Conservation (phyloP, 2,888 invertebrate genomes). For the Bombyx huttoni region DNA sequence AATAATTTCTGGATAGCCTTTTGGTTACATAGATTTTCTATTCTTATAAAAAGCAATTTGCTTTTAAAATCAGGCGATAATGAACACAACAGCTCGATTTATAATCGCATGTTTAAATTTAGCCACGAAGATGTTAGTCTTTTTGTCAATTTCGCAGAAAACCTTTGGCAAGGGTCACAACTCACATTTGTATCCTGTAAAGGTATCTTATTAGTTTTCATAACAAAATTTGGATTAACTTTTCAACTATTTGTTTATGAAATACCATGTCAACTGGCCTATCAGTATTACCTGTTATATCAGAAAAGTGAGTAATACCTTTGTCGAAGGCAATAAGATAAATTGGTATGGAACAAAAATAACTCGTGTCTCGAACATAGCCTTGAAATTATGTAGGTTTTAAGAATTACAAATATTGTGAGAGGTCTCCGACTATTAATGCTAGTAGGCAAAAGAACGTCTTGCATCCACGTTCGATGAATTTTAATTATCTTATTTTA, state of each 20-base stretch:
- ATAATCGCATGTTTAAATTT: neutral
- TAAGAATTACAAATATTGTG: conserved; percentile 6
- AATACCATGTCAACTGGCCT: too few relatives aligned
- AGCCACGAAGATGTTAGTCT: neutral
- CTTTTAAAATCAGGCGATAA: neutral
- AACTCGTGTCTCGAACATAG: conserved; percentile 2
- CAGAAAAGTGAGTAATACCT: neutral
- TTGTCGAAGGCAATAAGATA: neutral
- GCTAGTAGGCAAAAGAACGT: neutral
- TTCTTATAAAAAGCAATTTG: too few relatives aligned
- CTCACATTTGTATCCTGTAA: neutral
- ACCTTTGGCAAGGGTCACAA: conserved; percentile 8
- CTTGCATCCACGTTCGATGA: neutral
- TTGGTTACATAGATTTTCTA: too few relatives aligned
- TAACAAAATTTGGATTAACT: too few relatives aligned
- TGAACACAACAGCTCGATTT: neutral
- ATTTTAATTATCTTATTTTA: neutral
- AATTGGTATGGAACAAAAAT: neutral
- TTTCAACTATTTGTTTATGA: too few relatives aligned
- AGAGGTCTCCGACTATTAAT: conserved; percentile 4
- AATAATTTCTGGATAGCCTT: too few relatives aligned
- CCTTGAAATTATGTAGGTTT: conserved; percentile 5
- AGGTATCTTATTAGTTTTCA: neutral
- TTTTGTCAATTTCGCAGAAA: conserved; percentile 12
- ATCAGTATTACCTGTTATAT: too few relatives aligned